These are phyloP conservation scores for Melinaea menophilus DNA, from an alignment of 2,888 invertebrate genomes.

Conservation along the genomic window DNA sequence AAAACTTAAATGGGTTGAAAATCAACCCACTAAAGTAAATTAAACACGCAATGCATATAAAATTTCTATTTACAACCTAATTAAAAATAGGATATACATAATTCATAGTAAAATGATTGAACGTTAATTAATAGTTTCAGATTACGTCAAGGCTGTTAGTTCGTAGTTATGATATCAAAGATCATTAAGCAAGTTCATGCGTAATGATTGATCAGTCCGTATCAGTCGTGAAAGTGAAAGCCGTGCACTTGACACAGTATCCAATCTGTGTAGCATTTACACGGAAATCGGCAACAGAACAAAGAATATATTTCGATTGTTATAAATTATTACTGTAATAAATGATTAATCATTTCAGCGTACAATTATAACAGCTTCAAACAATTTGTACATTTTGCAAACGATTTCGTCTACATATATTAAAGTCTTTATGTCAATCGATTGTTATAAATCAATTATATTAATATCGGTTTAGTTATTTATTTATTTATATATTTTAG, in stretches of 20 bases:
- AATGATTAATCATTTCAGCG: not conserved
- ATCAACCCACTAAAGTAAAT: too few relatives aligned
- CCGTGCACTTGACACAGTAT: constrained; percentile 51
- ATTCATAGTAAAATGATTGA: not conserved
- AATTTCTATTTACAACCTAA: not conserved
- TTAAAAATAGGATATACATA: not conserved
- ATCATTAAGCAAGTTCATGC: constrained; percentile 24
- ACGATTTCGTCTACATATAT: not conserved
- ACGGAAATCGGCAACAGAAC: constrained; percentile 36
- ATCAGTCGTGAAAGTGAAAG: constrained; percentile 63
- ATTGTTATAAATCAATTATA: constrained; percentile 2
- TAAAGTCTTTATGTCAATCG: not conserved
- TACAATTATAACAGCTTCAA: constrained; percentile 1
- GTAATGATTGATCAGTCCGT: constrained; percentile 37
- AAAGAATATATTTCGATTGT: constrained; percentile 31
- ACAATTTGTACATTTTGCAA: not conserved
- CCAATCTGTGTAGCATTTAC: constrained; percentile 41
- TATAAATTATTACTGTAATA: constrained; percentile 2
- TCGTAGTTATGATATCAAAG: constrained; percentile 22
- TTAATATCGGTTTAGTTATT: not conserved
- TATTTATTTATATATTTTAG: too few relatives aligned
- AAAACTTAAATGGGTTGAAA: too few relatives aligned
- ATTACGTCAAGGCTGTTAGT: constrained; percentile 8
- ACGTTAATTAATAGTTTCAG: constrained; percentile 1
- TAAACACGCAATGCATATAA: too few relatives aligned